A percentile compares a stretch with the other conserved stretches of the same genome.
These are phyloP conservation scores for Pristis pectinata DNA, from an alignment of 2,797 vertebrate genomes.

Conservation along the genomic window DNA sequence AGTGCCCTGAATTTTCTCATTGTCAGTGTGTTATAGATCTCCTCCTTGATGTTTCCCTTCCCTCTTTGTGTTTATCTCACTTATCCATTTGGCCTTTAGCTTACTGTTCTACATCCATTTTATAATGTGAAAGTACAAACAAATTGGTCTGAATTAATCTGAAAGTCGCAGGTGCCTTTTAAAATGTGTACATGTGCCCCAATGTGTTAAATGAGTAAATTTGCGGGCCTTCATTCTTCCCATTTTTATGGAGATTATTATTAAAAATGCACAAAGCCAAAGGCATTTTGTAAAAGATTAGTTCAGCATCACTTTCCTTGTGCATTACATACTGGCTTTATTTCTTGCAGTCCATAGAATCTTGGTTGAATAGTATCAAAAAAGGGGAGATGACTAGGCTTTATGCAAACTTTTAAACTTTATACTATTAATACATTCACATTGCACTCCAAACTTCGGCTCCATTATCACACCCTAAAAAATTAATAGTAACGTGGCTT, in stretches of 20 bases:
- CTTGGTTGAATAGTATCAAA: background rate
- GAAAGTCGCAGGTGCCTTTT: background rate
- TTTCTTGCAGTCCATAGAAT: too few relatives aligned
- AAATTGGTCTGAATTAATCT: background rate
- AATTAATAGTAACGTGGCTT: background rate
- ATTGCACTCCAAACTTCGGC: background rate
- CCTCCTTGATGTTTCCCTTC: background rate
- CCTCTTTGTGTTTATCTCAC: background rate
- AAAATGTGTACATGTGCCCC: background rate
- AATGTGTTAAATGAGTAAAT: background rate
- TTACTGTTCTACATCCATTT: background rate
- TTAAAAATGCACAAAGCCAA: background rate
- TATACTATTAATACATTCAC: background rate
- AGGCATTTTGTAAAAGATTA: background rate
- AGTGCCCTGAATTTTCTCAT: background rate
- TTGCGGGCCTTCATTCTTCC: background rate
- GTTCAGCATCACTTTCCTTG: background rate
- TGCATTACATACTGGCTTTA: background rate
- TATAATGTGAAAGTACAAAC: background rate
- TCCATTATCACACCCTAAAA: background rate
- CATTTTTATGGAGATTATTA: background rate
- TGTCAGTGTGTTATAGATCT: background rate
- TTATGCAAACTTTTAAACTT: background rate
- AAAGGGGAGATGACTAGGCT: background rate
- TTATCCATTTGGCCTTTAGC: background rate